A percentile compares a stretch with the other conserved stretches of the same genome.
phyloP scores from a whole-genome alignment of 2,888 invertebrate species.

The Polyommatus icarus region DNA sequence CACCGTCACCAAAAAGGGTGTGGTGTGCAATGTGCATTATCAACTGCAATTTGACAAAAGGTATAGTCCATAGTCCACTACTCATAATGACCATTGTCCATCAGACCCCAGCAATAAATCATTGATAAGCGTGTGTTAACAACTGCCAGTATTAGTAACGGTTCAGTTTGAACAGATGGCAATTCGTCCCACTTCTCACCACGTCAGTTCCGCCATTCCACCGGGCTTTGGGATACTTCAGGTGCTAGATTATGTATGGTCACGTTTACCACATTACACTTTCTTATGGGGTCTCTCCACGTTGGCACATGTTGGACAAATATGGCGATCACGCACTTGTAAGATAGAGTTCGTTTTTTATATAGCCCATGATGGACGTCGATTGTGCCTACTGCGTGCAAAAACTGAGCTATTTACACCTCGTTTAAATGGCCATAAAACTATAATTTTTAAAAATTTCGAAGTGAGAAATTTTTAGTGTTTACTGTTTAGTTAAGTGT shows the following conservation, averaged over 20 bases:
- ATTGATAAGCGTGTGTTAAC: slow-evolving; percentile 22
- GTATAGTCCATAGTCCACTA: not conserved
- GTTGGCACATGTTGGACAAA: not conserved
- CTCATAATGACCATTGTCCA: not conserved
- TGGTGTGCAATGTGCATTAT: not conserved
- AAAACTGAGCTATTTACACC: no score
- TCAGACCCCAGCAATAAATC: slow-evolving; percentile 11
- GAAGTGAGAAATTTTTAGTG: no score
- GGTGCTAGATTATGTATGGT: slow-evolving; percentile 3
- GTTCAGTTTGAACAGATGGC: slow-evolving; percentile 18
- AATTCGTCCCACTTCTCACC: slow-evolving; percentile 9
- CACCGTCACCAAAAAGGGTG: no score
- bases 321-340: not conserved
- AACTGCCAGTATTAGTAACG: slow-evolving; percentile 21
- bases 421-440: no score
- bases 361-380: no score
- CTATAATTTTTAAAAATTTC: no score
- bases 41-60: not conserved
- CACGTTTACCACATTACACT: not conserved
- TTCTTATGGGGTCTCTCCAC: not conserved
- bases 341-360: no score
- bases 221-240: slow-evolving; percentile 2
- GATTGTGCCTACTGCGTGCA: no score
- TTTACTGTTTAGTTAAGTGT: no score
- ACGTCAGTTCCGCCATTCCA: not conserved